Percentiles rank a stretch among this genome's conserved stretches.
Evolutionary conservation across 30 jellyfish, hydroid and myxozoan species (phyloP).

Genomic region (Hydractinia echinata): DNA sequence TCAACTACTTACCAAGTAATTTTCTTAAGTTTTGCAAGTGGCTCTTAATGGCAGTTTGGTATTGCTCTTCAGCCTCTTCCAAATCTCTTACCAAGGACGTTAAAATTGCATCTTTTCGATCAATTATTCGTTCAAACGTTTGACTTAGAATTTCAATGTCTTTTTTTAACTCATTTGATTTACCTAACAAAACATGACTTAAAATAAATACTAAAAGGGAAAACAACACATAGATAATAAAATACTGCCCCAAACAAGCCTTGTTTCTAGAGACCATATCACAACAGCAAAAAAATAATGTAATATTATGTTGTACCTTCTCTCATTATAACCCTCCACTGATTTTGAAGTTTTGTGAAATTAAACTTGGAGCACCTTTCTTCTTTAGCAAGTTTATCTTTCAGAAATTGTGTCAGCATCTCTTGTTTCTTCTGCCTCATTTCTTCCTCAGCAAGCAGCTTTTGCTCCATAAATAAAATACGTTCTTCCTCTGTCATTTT

Average conservation of each 20-base stretch:
- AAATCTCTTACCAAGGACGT: conserved; percentile 83
- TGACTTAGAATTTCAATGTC: conserved; percentile 92
- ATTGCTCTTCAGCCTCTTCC: conserved; percentile 97
- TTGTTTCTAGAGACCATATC: too few relatives aligned
- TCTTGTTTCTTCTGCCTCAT: conserved; percentile 82
- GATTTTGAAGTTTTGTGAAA: conserved; percentile 65
- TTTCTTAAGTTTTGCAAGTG: conserved; percentile 75
- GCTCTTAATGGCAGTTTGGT: conserved; percentile 81
- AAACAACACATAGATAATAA: too few relatives aligned
- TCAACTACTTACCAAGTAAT: conserved; percentile 46
- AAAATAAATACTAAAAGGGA: too few relatives aligned
- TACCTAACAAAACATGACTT: conserved; percentile 39
- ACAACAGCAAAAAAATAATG: not conserved
- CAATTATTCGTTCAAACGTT: conserved; percentile 90
- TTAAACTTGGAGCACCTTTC: conserved; percentile 75
- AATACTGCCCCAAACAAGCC: too few relatives aligned
- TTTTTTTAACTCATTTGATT: conserved; percentile 76
- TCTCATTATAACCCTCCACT: conserved; percentile 95
- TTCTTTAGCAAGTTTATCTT: conserved; percentile 81
- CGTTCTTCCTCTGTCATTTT: conserved; percentile 92
- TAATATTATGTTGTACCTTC: conserved; percentile 53
- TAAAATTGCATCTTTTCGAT: conserved; percentile 89
- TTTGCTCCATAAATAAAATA: conserved; percentile 75
- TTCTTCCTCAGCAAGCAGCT: conserved; percentile 78
- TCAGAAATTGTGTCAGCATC: conserved; percentile 73